A percentile compares a stretch with the other conserved stretches of the same genome.
These are phyloP conservation scores for Hypomecis atomaria DNA, from an alignment of 2,888 invertebrate species.

Conservation along the genomic window DNA sequence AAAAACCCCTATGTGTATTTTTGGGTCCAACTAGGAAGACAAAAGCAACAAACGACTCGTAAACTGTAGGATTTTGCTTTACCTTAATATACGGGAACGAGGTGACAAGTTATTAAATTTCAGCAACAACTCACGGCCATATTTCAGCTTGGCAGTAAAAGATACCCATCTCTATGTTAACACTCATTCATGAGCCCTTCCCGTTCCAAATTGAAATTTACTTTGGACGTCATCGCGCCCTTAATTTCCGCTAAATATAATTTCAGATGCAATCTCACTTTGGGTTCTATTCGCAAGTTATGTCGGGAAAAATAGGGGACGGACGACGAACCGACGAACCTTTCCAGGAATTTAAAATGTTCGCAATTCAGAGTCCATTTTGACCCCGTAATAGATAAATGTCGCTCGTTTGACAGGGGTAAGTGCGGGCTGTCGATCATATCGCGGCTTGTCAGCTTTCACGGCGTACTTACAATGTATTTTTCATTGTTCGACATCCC, in stretches of 20 bases:
- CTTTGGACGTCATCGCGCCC: constrained; percentile 71
- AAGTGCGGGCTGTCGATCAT: constrained; percentile 56
- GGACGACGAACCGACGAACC: constrained; percentile 30
- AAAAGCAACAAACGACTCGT: constrained; percentile 1
- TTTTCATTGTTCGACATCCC: constrained; percentile 52
- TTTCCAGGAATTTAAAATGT: constrained; percentile 43
- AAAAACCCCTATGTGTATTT: background rate
- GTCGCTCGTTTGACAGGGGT: constrained; percentile 58
- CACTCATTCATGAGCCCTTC: constrained; percentile 63
- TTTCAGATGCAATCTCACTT: constrained; percentile 76
- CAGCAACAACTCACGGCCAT: constrained; percentile 46
- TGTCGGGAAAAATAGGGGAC: constrained; percentile 42
- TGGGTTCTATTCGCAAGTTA: constrained; percentile 66
- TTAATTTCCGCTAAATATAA: constrained; percentile 80
- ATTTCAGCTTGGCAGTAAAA: constrained; percentile 44
- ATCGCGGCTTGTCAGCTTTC: constrained; percentile 40
- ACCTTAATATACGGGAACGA: constrained; percentile 14
- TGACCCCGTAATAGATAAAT: constrained; percentile 57
- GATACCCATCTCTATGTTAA: constrained; percentile 52
- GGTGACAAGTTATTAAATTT: constrained; percentile 41
- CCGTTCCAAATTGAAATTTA: constrained; percentile 77
- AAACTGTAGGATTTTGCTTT: constrained; percentile 17
- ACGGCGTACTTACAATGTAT: constrained; percentile 40
- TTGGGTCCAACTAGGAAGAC: constrained; percentile 5
- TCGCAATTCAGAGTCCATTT: constrained; percentile 49